Evolutionary conservation across 1,140 invertebrate species (phyloP), one percentile per base, ranked within the genome.

Genomic region (Helicorthomorpha holstii): DNA sequence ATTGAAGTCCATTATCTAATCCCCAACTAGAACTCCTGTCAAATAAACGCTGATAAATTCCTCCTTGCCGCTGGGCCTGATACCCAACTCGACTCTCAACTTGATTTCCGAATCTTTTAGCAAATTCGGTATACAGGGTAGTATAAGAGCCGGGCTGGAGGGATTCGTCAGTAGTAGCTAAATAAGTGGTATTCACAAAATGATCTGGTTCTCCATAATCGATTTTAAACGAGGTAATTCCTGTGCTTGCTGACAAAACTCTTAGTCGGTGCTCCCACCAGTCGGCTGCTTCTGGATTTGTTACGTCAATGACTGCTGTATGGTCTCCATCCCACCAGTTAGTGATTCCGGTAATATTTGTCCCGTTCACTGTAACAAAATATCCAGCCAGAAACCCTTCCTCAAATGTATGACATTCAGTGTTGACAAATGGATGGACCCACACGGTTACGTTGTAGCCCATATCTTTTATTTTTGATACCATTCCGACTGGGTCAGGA

Each of bases 381-480:
- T 63, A 69, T 1, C 55, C 51, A 4, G 47, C 55, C 42, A 56
- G 54, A 7, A 54, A 41, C 3, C 45, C 56, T 26, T 61, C 54
- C 1, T 58, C 76, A 54, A 75, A 79, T 4, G 73, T 71, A 14
- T 72, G 64, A 60, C 86, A 91, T 27, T 77, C 71, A 47, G 73
- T 71, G 60, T 90, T 89, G 25, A 90, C 82, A 59, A 93, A 93
- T 0, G 89, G 90, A 74, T 91, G 87, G 21, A 87, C 75, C 85
- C 88, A 93, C 0, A 93, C 63, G 0, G 86, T 85, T 34, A 16
- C 29, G 16, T 34, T 16, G 0, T 85, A 77, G 1, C 79, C 29
- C 16, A 7, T 7, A 7, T 7, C 7, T 56, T 83, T 79, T 1
- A 89, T 56, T 16, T 75, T 60, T 1, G 69, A 59, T 1, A 73